Base-by-base conservation (phyloP, 2,797 vertebrate species). In the Remorina albescens region DNA sequence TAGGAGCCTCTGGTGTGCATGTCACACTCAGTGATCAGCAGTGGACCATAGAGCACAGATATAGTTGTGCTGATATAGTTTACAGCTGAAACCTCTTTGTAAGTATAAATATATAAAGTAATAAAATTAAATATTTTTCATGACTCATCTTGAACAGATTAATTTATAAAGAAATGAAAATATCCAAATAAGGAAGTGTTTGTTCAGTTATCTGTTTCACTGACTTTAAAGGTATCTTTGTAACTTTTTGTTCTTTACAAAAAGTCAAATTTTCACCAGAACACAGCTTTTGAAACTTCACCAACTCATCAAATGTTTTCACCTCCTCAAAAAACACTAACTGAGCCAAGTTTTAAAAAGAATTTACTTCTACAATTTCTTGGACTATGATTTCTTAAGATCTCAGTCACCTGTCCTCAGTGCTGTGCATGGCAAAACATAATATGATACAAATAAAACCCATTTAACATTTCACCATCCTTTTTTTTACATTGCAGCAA, bases 1-100 rank as follows among this genome's bases (percentile, higher is more conserved):
- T 32, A 56, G 26, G 37, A 74, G 64, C 59, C 34, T 41, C 34
- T 11, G 6, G 15, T 73, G 9, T 58, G 30, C 37, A 53, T 41
- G 16, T 63, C 2, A 50, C 5, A 26, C 6, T 42, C 39, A 76
- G n/a, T 36, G 21, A 56, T 23, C 47, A 55, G 44, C 0, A 32
- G 21, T 37, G 42, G 10, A 36, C 49, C 69, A 13, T n/a, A 0
- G 23, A 44, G 25, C 6, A 26, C 18, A 9, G 19, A 51, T 42
- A 2, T 8, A 15, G 37, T 19, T 44, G 41, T 19, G 9, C 3
- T 19, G 41, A 19, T 44, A 44, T 44, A 8, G 18, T 8, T 44
- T 13, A 44, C 16, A 8, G 41, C 41, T 44, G 18, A 44, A 44
- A 6, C 11, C 10, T 44, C 18, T 44, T 2, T 46, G 9, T 46